Evolutionary conservation across 2,888 invertebrate species (phyloP), one percentile per base, ranked within the genome.

Genomic region (Nasonia oneida): DNA sequence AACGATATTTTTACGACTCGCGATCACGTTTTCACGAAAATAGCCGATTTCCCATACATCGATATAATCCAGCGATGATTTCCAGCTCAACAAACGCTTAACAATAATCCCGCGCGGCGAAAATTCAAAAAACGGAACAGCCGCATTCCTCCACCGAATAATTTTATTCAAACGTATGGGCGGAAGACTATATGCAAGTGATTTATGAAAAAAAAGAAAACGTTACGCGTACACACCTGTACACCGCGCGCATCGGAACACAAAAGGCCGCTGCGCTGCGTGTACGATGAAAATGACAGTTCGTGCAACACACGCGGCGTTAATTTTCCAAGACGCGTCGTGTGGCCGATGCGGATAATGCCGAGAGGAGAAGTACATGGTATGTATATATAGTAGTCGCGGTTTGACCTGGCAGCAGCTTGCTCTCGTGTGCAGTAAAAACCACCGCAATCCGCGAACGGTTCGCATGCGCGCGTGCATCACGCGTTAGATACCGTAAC

Each of bases 401-500:
- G 29, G 33, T 29, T 67, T 67, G 67, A 67, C 61, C 23, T 23
- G 67, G 33, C 29, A 12, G 67, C 67, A 67, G 33, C 67, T 33
- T 67, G n/a, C 67, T 23, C 67, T 33, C 67, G 67, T 33, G 67
- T 33, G 33, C 67, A 67, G 67, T 67, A 67, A 67, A 67, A 67
- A 67, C 67, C 33, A 67, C 67, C 67, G 67, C 67, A 67, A 67
- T 67, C 73, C 29, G 2, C 73, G 47, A 42, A 73, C 73, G 47
- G 73, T 73, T 73, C 73, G 73, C 73, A 42, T 42, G 39, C 42
- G 73, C 18, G n/a, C 23, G 73, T 29, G 29, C 29, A 29, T 29
- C 42, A 23, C 73, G 73, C 73, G 42, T 42, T 73, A 47, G 42
- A 73, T 73, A 73, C 73, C 73, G 73, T 73, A 73, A 15, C 37